phyloP scores from a whole-genome alignment of 1,140 invertebrate genomes.

The Propsilocerus akamusi region DNA sequence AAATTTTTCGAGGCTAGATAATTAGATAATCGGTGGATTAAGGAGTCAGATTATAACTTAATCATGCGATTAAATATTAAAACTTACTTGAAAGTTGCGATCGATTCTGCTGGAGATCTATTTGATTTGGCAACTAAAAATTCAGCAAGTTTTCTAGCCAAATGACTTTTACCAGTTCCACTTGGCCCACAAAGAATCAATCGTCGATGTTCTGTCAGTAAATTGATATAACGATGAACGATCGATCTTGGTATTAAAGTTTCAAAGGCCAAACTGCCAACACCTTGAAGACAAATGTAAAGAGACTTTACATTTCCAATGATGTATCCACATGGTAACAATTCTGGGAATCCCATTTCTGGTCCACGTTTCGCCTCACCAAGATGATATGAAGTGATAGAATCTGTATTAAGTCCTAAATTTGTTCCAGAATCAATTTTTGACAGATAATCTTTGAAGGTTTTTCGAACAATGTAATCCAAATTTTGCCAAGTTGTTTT shows the following conservation, averaged over 20 bases:
- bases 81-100: slow-evolving; percentile 43
- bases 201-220: slow-evolving; percentile 56
- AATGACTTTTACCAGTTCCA: slow-evolving; percentile 72
- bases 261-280: slow-evolving; percentile 68
- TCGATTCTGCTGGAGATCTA: slow-evolving; percentile 32
- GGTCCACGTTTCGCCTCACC: slow-evolving; percentile 44
- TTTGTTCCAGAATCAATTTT: slow-evolving; percentile 58
- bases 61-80: no score
- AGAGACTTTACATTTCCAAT: slow-evolving; percentile 42
- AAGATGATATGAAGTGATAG: slow-evolving; percentile 56
- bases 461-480: slow-evolving; percentile 49
- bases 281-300: slow-evolving; percentile 44
- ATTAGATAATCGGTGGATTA: no score
- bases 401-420: slow-evolving; percentile 53
- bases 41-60: not conserved
- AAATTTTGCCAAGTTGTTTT: slow-evolving; percentile 66
- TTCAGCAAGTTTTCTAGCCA: slow-evolving; percentile 66
- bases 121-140: slow-evolving; percentile 36
- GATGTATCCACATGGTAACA: slow-evolving; percentile 62
- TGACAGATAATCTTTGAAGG: slow-evolving; percentile 67
- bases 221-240: slow-evolving; percentile 44
- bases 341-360: slow-evolving; percentile 28
- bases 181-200: slow-evolving; percentile 72
- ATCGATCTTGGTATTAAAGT: slow-evolving; percentile 71
- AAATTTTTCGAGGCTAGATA: no score